A percentile compares a stretch with the other conserved stretches of the same genome.
Conservation (phyloP, 2,797 vertebrate genomes). For the Luscinia megarhynchos region DNA sequence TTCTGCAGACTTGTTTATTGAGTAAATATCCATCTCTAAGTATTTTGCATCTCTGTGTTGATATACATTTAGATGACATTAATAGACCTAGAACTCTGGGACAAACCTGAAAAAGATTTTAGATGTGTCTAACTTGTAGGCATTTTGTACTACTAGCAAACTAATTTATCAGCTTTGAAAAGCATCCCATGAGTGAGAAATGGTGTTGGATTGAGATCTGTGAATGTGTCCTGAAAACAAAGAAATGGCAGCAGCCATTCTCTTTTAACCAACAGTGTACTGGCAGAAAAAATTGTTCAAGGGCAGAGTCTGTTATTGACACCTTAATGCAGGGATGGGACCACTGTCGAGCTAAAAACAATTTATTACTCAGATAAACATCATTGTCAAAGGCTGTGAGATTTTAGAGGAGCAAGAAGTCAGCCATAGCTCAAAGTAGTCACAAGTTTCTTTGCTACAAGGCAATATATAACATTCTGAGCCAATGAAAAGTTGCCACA, state of each 20-base stretch:
- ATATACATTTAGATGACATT: not conserved
- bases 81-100: not conserved
- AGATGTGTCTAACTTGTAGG: not conserved
- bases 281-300: not conserved
- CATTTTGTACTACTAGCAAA: not conserved
- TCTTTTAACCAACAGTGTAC: not conserved
- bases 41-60: not conserved
- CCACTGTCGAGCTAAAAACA: too few relatives aligned
- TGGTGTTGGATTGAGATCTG: not conserved
- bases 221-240: not conserved
- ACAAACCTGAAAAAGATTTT: not conserved
- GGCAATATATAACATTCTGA: too few relatives aligned
- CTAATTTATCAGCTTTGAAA: not conserved
- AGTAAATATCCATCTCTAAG: not conserved
- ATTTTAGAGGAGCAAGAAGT: too few relatives aligned
- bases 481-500: too few relatives aligned
- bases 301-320: not conserved
- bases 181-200: not conserved
- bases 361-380: too few relatives aligned
- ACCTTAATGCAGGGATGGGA: too few relatives aligned
- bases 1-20: not conserved
- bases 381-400: too few relatives aligned
- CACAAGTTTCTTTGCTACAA: too few relatives aligned
- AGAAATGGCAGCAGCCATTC: not conserved
- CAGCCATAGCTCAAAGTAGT: too few relatives aligned